Conservation (phyloP, 2,797 vertebrate genomes). For the Smutsia gigantea region DNA sequence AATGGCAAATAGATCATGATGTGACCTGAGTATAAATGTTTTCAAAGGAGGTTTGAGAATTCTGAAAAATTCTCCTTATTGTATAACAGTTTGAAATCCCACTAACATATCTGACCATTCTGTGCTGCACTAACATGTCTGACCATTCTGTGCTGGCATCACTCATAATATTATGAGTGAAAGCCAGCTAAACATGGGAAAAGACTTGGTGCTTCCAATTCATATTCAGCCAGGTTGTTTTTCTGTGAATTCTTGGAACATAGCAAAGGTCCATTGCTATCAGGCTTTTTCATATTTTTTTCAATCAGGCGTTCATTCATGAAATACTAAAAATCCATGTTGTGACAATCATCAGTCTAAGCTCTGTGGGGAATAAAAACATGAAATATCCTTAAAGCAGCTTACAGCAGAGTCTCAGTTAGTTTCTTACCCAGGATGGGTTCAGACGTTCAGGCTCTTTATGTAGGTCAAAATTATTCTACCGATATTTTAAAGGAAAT, state of each 20-base stretch:
- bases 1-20: constrained; percentile 45
- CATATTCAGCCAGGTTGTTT: not conserved
- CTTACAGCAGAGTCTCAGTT: not conserved
- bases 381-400: not conserved
- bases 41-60: constrained; percentile 46
- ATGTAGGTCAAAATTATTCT: not conserved
- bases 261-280: not conserved
- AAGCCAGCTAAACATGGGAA: constrained; percentile 17
- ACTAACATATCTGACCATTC: not conserved
- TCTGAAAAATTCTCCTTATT: constrained; percentile 33
- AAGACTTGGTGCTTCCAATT: not conserved
- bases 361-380: not conserved
- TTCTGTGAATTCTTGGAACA: not conserved
- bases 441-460: not conserved
- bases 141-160: not conserved
- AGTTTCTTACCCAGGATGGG: not conserved
- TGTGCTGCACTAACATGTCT: not conserved
- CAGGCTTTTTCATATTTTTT: not conserved
- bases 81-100: constrained; percentile 25
- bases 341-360: not conserved
- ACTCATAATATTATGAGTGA: constrained; percentile 22
- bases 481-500: not conserved
- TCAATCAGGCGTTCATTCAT: constrained; percentile 35
- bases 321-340: not conserved
- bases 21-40: constrained; percentile 54